Percentiles rank a stretch among this genome's conserved stretches.
Conservation (phyloP, 2,888 invertebrate species). For the Eugnorisma glareosa region DNA sequence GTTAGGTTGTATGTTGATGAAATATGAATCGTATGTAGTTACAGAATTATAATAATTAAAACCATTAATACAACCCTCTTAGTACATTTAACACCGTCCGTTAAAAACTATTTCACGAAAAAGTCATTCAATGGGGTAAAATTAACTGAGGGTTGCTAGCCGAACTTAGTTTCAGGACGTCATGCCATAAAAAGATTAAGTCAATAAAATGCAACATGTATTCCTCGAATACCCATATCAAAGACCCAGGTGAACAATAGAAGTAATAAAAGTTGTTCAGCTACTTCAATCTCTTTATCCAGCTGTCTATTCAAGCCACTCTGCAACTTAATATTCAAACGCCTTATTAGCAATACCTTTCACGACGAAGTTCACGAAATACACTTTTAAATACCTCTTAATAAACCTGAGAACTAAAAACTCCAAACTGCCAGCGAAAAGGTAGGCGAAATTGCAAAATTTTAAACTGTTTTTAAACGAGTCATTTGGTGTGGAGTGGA, state of each 20-base stretch:
- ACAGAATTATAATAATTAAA: too few species aligned
- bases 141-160: too few species aligned
- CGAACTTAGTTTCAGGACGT: not conserved
- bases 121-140: too few species aligned
- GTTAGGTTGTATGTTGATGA: too few species aligned
- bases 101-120: too few species aligned
- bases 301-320: too few species aligned
- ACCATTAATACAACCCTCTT: too few species aligned
- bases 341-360: slow-evolving; percentile 21
- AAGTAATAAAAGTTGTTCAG: not conserved
- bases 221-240: not conserved
- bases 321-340: not conserved
- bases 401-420: slow-evolving; percentile 39
- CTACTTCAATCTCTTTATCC: not conserved
- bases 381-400: slow-evolving; percentile 13
- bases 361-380: too few species aligned
- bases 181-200: not conserved
- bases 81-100: too few species aligned
- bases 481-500: slow-evolving; percentile 50
- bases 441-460: slow-evolving; percentile 69
- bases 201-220: not conserved
- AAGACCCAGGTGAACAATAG: not conserved
- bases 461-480: slow-evolving; percentile 70
- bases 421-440: slow-evolving; percentile 29
- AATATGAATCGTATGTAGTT: too few species aligned